These are phyloP conservation scores for Labeo catla DNA, from an alignment of 2,113 vertebrate genomes.

Conservation along the genomic window DNA sequence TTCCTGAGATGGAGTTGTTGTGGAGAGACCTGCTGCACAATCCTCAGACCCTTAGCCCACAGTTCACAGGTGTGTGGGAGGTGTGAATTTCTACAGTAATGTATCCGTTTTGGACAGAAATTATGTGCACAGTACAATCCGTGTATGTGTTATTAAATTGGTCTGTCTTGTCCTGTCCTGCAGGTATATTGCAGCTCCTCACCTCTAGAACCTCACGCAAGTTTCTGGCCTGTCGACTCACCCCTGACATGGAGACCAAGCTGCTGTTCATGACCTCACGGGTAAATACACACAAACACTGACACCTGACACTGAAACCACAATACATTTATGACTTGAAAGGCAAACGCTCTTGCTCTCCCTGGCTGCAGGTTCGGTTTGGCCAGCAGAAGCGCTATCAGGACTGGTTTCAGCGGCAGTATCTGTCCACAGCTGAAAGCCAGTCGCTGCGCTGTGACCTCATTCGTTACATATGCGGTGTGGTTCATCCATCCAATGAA, in stretches of 20 bases:
- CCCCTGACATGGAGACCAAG: conserved; percentile 98
- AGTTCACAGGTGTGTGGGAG: conserved; percentile 87
- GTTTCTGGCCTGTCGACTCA: conserved; percentile 94
- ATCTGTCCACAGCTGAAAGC: conserved; percentile 92
- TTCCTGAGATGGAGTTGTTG: conserved; percentile 92
- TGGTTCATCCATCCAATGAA: conserved; percentile 96
- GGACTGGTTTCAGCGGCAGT: conserved; percentile 97
- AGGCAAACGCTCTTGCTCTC: neutral
- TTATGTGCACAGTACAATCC: neutral
- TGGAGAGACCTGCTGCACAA: conserved; percentile 96
- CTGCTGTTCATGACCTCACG: conserved; percentile 97
- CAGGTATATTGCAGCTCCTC: conserved; percentile 92
- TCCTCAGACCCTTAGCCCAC: conserved; percentile 87
- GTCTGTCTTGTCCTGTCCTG: neutral
- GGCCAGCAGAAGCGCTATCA: conserved; percentile 98
- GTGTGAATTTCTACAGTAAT: neutral
- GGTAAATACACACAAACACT: conserved; percentile 68
- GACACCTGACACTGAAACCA: neutral
- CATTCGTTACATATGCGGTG: conserved; percentile 96
- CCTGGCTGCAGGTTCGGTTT: conserved; percentile 84
- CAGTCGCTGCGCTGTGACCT: conserved; percentile 95
- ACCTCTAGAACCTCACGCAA: conserved; percentile 93
- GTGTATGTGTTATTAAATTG: neutral
- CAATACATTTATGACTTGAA: neutral
- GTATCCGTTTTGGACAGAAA: neutral